Base-by-base conservation (phyloP, 2,888 invertebrate species). In the Drosophila bunnanda region DNA sequence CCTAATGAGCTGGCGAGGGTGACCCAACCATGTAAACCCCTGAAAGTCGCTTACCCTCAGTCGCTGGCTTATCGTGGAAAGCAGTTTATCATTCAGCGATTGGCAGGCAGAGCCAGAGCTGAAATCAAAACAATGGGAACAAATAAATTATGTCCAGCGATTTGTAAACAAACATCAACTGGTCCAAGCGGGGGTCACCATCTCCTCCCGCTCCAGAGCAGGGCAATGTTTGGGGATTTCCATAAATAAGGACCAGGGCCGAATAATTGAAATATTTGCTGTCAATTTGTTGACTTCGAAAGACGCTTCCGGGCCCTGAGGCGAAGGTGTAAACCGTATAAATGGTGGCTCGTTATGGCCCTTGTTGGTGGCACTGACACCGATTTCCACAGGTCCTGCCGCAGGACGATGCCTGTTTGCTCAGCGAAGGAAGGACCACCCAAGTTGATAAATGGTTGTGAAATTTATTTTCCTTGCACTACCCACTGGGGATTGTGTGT, bases 211-310 rank as follows among this genome's bases (percentile, higher is more conserved):
- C 22, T 10, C 13, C n/a, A 10, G 17, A 17, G 57, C 55, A 25
- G 28, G 48, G 25, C 53, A 58, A 52, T 66, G 72, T 60, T 59
- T 65, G 41, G 54, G 52, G 59, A 54, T 65, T 53, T 62, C 61
- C 86, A 85, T 88, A 82, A 88, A 85, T 88, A 85, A 85, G 54
- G 58, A 46, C 43, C 68, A 22, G 56, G 60, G 64, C 64, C 75
- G 75, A 61, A 88, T 85, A 85, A 85, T 88, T 89, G 85, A 85
- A 89, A 85, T 89, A 85, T 85, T 87, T 87, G 85, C 88, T 87
- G 84, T 87, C 83, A 86, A 86, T 83, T 88, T 88, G 83, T 84
- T 84, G 84, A 84, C 89, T 84, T 77, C 58, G 58, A 68, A 53
- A 73, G 56, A 48, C 59, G 75, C 56, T 62, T 57, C 50, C 58